phyloP scores from a whole-genome alignment of 2,888 invertebrate species.

The Drosophila tanythrix region DNA sequence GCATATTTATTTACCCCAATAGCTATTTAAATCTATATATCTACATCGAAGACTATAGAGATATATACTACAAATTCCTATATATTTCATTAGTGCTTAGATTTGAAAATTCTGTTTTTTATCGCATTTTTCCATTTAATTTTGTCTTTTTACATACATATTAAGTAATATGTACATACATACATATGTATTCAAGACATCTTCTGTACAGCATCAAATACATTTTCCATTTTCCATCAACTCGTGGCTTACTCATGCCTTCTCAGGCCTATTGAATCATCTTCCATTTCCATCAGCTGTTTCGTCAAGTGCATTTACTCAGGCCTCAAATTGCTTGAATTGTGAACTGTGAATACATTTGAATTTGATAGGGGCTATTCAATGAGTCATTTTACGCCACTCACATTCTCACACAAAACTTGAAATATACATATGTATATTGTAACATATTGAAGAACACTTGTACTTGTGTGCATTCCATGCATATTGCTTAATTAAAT shows the following conservation, averaged over 20 bases:
- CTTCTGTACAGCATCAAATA: constrained; percentile 28
- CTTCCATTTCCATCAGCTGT: constrained; percentile 54
- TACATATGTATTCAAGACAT: not conserved
- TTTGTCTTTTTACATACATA: not conserved
- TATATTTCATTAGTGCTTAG: not conserved
- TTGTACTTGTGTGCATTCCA: not conserved
- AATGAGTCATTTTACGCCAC: constrained; percentile 64
- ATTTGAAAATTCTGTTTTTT: not conserved
- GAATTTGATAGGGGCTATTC: constrained; percentile 50
- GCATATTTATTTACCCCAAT: too few species aligned
- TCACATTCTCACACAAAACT: constrained; percentile 62
- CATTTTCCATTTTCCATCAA: constrained; percentile 34
- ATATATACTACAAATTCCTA: not conserved
- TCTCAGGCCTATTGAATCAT: constrained; percentile 56
- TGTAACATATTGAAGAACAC: not conserved
- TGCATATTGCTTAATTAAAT: constrained; percentile 10
- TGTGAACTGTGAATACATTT: constrained; percentile 67
- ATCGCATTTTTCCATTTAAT: not conserved
- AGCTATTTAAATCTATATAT: not conserved
- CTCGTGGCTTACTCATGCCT: constrained; percentile 54
- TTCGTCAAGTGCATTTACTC: constrained; percentile 25
- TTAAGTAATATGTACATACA: not conserved
- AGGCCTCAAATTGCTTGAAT: constrained; percentile 58
- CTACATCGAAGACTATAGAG: not conserved
- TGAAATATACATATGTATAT: constrained; percentile 9